These are phyloP conservation scores for Eulemur mongoz DNA, from an alignment of 2,797 vertebrate genomes.

Conservation along the genomic window DNA sequence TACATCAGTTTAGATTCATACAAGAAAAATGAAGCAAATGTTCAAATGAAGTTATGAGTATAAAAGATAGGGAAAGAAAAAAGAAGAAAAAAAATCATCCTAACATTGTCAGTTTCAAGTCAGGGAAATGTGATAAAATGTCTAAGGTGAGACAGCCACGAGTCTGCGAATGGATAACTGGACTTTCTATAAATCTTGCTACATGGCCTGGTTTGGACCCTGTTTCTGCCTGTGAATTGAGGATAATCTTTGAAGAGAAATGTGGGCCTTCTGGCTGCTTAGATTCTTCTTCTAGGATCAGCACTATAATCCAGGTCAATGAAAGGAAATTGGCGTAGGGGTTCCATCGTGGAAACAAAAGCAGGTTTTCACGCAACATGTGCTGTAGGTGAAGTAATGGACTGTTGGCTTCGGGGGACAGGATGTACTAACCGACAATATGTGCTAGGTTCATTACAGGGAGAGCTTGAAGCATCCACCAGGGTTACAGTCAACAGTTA, in stretches of 20 bases:
- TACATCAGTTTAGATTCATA: neutral
- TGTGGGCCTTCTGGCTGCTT: neutral
- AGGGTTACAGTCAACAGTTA: constrained; percentile 13
- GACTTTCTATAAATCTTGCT: neutral
- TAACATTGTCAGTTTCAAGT: constrained; percentile 9
- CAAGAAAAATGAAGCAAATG: constrained; percentile 33
- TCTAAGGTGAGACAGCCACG: neutral
- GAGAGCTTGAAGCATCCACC: constrained; percentile 20
- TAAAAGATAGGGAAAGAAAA: constrained; percentile 23
- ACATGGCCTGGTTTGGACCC: no score
- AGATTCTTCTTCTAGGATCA: neutral
- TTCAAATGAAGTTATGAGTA: neutral
- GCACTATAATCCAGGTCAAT: constrained; percentile 9
- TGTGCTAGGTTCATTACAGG: constrained; percentile 7
- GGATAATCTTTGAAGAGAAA: constrained; percentile 29
- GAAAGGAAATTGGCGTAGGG: constrained; percentile 7
- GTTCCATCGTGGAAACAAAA: constrained; percentile 25
- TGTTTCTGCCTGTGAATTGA: neutral
- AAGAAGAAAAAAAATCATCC: neutral
- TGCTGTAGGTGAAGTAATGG: neutral
- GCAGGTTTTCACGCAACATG: neutral
- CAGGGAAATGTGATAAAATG: neutral
- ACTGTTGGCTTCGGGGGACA: constrained; percentile 13
- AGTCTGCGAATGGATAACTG: neutral
- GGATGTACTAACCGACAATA: neutral